Percentiles rank a stretch among this genome's conserved stretches.
These are phyloP conservation scores for Aricia agestis DNA, from an alignment of 1,140 invertebrate genomes.

Conservation along the genomic window DNA sequence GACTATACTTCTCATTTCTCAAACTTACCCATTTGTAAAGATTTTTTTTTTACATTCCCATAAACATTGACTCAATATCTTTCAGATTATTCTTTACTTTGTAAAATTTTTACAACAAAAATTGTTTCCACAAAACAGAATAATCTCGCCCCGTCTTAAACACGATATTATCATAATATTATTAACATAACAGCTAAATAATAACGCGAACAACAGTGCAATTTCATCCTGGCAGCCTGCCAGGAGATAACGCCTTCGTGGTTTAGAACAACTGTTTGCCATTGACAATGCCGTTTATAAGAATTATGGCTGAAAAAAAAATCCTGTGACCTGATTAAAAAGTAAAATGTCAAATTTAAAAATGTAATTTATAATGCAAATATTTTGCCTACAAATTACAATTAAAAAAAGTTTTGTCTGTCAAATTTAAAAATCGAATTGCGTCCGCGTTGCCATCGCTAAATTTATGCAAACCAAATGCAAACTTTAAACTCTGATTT, in stretches of 20 bases:
- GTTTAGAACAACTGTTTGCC: neutral
- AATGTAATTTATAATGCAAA: too few relatives aligned
- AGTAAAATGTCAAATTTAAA: neutral
- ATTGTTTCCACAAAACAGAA: neutral
- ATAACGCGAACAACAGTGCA: slow-evolving; percentile 1
- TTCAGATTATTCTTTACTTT: too few relatives aligned
- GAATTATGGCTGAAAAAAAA: neutral
- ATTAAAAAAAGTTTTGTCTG: too few relatives aligned
- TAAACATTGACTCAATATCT: too few relatives aligned
- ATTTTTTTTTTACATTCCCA: too few relatives aligned
- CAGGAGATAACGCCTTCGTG: neutral
- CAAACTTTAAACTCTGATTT: too few relatives aligned
- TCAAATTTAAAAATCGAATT: too few relatives aligned
- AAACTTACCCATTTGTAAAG: too few relatives aligned
- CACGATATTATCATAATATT: slow-evolving; percentile 7
- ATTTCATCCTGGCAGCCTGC: slow-evolving; percentile 8
- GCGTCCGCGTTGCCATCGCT: too few relatives aligned
- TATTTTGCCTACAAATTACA: too few relatives aligned
- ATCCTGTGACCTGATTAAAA: neutral
- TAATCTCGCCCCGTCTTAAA: neutral
- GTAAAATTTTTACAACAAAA: neutral
- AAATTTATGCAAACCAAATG: too few relatives aligned
- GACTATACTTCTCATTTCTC: too few relatives aligned
- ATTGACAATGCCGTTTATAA: slow-evolving; percentile 1
- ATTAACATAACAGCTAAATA: slow-evolving; percentile 13